Evolutionary conservation across 1,140 invertebrate species (phyloP).

Genomic region (Aplysia californica): DNA sequence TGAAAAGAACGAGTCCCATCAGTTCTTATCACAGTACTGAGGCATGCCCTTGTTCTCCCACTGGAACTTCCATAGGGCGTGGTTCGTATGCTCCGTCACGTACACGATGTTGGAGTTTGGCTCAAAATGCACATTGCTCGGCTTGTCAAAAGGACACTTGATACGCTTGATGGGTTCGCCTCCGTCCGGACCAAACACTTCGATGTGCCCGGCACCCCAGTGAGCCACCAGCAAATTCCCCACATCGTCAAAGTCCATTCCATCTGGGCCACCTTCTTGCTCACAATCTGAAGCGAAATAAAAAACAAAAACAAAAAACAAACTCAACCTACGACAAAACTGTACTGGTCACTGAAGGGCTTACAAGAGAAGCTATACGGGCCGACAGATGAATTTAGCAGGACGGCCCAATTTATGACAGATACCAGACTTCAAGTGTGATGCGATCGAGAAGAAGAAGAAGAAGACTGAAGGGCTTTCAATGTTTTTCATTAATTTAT

Average conservation of each 20-base stretch:
- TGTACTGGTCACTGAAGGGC: too few species aligned
- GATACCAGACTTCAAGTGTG: too few species aligned
- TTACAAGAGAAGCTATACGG: too few species aligned
- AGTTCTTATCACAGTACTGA: constrained; percentile 64
- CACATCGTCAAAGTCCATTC: constrained; percentile 63
- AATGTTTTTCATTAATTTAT: too few species aligned
- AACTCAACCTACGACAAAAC: too few species aligned
- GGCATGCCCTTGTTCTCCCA: constrained; percentile 53
- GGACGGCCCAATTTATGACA: too few species aligned
- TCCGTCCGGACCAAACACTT: constrained; percentile 55
- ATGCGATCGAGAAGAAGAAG: too few species aligned
- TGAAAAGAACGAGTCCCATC: too few species aligned
- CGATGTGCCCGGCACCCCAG: constrained; percentile 54
- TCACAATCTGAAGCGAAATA: constrained; percentile 42
- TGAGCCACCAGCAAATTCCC: constrained; percentile 59
- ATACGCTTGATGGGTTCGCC: constrained; percentile 52
- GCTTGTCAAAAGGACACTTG: constrained; percentile 54
- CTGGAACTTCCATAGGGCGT: constrained; percentile 61
- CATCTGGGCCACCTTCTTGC: constrained; percentile 58
- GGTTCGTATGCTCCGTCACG: constrained; percentile 59
- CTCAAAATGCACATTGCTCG: constrained; percentile 60
- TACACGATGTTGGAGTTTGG: constrained; percentile 49
- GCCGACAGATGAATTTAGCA: too few species aligned
- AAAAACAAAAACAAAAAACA: too few species aligned
- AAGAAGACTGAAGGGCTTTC: too few species aligned